phyloP scores from a whole-genome alignment of 2,888 invertebrate genomes.

The Drosophila borborema region DNA sequence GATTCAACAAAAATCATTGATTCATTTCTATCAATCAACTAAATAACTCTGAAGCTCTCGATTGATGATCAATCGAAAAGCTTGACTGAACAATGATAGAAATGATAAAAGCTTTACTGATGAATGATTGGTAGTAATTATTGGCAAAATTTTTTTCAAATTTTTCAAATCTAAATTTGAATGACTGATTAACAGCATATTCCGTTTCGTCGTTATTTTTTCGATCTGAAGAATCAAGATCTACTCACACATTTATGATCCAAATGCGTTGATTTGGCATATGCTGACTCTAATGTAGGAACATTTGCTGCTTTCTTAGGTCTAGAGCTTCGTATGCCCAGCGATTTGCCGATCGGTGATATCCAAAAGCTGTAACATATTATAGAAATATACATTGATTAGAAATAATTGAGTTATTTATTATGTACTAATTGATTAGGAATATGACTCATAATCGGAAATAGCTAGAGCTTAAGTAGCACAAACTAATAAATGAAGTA shows the following conservation, averaged over 20 bases:
- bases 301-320: slow-evolving; percentile 91
- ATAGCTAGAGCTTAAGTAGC: neutral
- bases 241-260: slow-evolving; percentile 91
- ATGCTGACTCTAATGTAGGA: slow-evolving; percentile 92
- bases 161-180: too few relatives aligned
- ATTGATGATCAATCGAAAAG: neutral
- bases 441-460: neutral
- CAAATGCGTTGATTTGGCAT: slow-evolving; percentile 88
- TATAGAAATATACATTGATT: slow-evolving; percentile 5
- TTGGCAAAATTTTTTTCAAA: too few relatives aligned
- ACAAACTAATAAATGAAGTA: neutral
- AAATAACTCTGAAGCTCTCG: neutral
- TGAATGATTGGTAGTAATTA: neutral
- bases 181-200: neutral
- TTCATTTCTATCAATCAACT: neutral
- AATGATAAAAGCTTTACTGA: neutral
- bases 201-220: neutral
- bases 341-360: slow-evolving; percentile 91
- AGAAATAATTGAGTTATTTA: neutral
- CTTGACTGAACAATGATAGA: neutral
- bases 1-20: neutral
- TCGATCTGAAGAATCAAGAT: neutral
- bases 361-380: slow-evolving; percentile 88
- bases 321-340: slow-evolving; percentile 93
- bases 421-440: neutral